Base-by-base conservation (phyloP, 2,113 vertebrate species). In the Lophius piscatorius region DNA sequence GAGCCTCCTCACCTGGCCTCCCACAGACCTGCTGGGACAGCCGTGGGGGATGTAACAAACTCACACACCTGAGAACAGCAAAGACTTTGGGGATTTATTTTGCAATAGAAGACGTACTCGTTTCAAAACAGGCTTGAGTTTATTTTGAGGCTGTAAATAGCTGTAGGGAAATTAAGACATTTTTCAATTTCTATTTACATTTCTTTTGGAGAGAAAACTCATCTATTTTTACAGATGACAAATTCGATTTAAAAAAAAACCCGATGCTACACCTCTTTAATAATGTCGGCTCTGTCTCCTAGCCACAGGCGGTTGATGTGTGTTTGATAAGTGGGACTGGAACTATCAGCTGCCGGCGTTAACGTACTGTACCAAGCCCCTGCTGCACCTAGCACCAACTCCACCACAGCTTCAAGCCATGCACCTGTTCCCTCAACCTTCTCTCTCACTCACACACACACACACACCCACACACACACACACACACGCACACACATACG, bases 371-470 rank as follows among this genome's bases (percentile, higher is more conserved):
- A 61, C 74, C 4, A 39, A 72, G 76, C 63, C 64, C 65, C 71
- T 60, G 56, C 76, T 71, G 78, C 67, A 78, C 67, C 69, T 56
- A 63, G 40, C 69, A 81, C 51, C 66, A 83, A 64, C 63, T 78
- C 85, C 64, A 85, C 70, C 64, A 81, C 82, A 76, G 88, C 87
- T 90, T 78, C 86, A 77, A 88, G 90, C 87, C 70, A 88, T 78
- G 80, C 90, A 91, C 89, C 89, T 91, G 89, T 90, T 90, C 86
- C 82, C 60, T 56, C 62, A 71, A 48, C 62, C 71, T 77, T 46
- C 72, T 74, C 56, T 24, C 35, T 16, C 56, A 58, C 60, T 66
- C 68, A 2, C 67, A 21, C 63, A 16, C 36, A 6, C n/a, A 4
- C 55, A 6, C 46, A 6, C n/a, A n/a, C 39, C n/a, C 46, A 26